Evolutionary conservation across 2,113 vertebrate genomes (phyloP), one percentile per base, ranked within the genome.

Genomic region (Ochotona curzoniae): DNA sequence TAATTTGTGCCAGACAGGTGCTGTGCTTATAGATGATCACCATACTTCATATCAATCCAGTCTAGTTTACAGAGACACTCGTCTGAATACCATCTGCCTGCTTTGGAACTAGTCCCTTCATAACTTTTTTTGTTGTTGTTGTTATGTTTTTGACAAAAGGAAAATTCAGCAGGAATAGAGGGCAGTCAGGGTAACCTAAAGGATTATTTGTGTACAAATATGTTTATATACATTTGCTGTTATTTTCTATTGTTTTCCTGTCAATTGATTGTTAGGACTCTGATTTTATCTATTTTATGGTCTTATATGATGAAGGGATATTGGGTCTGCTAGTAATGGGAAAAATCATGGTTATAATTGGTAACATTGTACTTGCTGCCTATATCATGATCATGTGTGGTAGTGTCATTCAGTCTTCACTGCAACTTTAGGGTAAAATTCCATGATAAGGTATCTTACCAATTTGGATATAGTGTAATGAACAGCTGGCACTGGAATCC

Each of bases 61-160:
- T 14, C 30, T 5, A 23, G 76, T 96, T 75, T 73, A 23, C 23
- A 63, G 30, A 89, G 25, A 94, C 6, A 61, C 51, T 90, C 74
- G 90, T 30, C 80, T 93, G 18, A 73, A n/a, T 93, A 10, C 1
- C 14, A 15, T 10, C 35, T 71, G 86, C 76, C 12, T 51, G 12
- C 64, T 60, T 80, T 90, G 17, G 57, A 7, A 54, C 5, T 11
- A 1, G 60, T 4, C 35, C 44, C 26, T 82, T 83, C 70, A 26
- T 61, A 60, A 61, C 73, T 20, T 18, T 1, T 20, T 49, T 85
- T 87, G 23, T 83, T 94, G 89, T 1, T 20, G 44, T 85, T 87
- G 23, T 83, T 94, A 89, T 70, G 38, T 74, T 87, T 61, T 75
- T 66, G 30, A 80, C 57, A 32, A 89, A 83, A 7, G 15, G 60